Evolutionary conservation across 2,113 vertebrate species (phyloP), one percentile per base, ranked within the genome.

Genomic region (Apistogramma diplotaenia): DNA sequence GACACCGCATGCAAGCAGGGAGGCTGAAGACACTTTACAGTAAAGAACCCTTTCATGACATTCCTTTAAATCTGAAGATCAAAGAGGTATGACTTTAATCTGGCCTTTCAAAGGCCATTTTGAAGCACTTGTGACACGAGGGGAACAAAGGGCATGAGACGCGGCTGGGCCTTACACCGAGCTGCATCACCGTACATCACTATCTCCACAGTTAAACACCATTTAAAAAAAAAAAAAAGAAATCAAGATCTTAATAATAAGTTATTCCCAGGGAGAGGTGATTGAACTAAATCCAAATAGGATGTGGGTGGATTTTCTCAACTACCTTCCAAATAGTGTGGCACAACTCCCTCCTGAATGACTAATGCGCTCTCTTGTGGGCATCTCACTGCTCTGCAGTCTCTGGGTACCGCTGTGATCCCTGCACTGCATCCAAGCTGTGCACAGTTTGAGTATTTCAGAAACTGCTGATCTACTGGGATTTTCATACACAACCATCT

Each of bases 301-400:
- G 43, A 51, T 67, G 43, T 70, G 43, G 43, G 18, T 31, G 65
- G 65, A 49, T 70, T 70, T 70, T 70, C 25, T 70, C 43, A 51
- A n/a, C 65, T 51, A 51, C 4, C 65, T 31, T 70, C 43, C 65
- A 70, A 70, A 51, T 70, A 31, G 25, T 51, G 10, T 51, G 18
- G 6, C 43, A 51, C 31, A 51, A 16, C 43, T 51, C 65, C 25
- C n/a, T 58, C 12, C 31, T 58, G 53, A 33, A 35, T 31, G 61
- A 37, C 35, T 67, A 78, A 70, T 21, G 3, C 54, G 21, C 78
- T n/a, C 78, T 79, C 55, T 79, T 43, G 27, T 72, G 65, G 77
- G 29, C 27, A 43, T 54, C 61, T 70, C 23, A 56, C 37, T 70
- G 61, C 8, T 72, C 57, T 73, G 49, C 57, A 73, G 46, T 53